Evolutionary conservation across 2,797 vertebrate genomes (phyloP).

Genomic region (Eospalax fontanierii): DNA sequence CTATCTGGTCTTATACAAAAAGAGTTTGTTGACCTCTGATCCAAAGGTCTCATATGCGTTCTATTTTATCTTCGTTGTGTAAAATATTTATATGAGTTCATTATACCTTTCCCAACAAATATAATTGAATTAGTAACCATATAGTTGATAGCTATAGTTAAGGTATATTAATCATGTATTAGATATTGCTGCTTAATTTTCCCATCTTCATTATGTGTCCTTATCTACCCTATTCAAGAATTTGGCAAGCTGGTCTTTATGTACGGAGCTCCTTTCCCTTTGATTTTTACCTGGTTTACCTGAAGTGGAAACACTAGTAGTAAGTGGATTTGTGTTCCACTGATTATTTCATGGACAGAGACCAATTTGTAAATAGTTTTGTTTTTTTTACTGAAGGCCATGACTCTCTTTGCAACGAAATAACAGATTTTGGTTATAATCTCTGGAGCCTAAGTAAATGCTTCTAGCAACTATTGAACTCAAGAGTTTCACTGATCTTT

Average conservation of each 20-base stretch:
- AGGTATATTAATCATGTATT: not conserved
- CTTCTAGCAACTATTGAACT: not conserved
- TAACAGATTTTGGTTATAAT: not conserved
- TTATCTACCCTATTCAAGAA: not conserved
- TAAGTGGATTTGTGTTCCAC: not conserved
- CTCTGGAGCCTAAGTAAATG: not conserved
- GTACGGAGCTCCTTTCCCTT: not conserved
- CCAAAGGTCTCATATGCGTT: not conserved
- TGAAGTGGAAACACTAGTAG: not conserved
- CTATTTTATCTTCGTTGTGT: not conserved
- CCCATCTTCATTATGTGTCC: not conserved
- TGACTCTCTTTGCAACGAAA: not conserved
- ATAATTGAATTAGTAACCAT: not conserved
- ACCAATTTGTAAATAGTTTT: not conserved
- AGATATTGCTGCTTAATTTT: not conserved
- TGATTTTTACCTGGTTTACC: constrained; percentile 41
- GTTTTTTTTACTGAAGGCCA: constrained; percentile 1
- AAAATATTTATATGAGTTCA: not conserved
- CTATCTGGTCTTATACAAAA: not conserved
- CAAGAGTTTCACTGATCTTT: not conserved
- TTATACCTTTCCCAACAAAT: not conserved
- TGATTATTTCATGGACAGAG: not conserved
- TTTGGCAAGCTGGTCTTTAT: not conserved
- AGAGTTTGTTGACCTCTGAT: not conserved
- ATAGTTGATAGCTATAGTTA: not conserved